Percentiles rank a stretch among this genome's conserved stretches.
These are phyloP conservation scores for Drosophila ercepeae DNA, from an alignment of 1,140 invertebrate species.

Conservation along the genomic window DNA sequence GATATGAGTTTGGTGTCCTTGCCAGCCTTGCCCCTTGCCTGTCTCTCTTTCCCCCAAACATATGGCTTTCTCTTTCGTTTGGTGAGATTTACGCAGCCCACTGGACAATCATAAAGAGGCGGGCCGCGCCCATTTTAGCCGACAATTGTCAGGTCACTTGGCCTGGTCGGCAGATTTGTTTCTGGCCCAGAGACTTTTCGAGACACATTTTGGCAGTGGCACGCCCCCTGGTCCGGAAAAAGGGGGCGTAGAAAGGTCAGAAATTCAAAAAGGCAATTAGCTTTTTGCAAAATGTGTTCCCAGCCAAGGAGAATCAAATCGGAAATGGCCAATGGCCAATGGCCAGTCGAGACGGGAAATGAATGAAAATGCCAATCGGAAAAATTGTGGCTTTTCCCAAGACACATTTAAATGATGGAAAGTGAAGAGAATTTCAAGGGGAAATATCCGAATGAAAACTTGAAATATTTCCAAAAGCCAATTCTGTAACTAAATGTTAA, in stretches of 20 bases:
- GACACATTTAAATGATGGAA: not conserved
- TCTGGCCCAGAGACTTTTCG: conserved; percentile 1
- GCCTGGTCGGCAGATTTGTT: not conserved
- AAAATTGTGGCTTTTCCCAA: not conserved
- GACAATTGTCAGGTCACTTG: conserved; percentile 12
- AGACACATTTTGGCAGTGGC: conserved; percentile 5
- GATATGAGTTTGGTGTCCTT: too few species aligned
- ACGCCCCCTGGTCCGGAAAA: too few species aligned
- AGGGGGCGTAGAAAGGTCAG: not conserved
- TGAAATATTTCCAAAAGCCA: too few species aligned
- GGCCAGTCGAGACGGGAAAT: not conserved
- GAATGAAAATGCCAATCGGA: not conserved
- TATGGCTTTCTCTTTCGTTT: conserved; percentile 1
- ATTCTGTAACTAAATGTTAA: not conserved
- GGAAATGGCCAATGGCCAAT: conserved; percentile 4
- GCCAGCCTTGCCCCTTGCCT: too few species aligned
- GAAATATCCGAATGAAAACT: too few species aligned
- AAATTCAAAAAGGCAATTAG: conserved; percentile 1
- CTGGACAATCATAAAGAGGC: conserved; percentile 68
- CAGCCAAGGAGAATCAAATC: not conserved
- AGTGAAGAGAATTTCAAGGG: too few species aligned
- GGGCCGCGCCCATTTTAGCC: not conserved
- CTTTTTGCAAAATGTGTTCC: not conserved
- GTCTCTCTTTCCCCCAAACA: not conserved
- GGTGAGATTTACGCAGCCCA: conserved; percentile 17